Percentiles rank a stretch among this genome's conserved stretches.
These are phyloP conservation scores for Sebastes iracundus DNA, from an alignment of 2,797 vertebrate species.

Conservation along the genomic window DNA sequence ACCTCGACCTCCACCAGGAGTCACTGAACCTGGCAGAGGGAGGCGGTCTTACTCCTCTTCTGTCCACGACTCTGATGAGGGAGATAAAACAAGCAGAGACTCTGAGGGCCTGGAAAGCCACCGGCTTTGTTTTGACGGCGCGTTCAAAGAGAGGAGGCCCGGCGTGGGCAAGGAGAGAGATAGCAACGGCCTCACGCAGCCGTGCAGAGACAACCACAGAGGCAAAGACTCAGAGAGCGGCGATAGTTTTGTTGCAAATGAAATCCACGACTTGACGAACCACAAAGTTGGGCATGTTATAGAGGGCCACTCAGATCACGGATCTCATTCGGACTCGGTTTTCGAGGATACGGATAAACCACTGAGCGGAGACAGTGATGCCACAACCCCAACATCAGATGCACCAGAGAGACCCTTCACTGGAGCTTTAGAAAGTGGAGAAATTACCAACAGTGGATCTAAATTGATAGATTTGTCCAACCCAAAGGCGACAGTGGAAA, in stretches of 20 bases:
- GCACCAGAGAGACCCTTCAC: constrained; percentile 45
- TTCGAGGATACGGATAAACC: constrained; percentile 78
- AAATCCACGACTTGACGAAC: constrained; percentile 36
- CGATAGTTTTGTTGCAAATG: constrained; percentile 24
- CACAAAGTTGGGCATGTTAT: constrained; percentile 42
- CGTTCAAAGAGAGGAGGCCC: constrained; percentile 79
- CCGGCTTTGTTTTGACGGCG: constrained; percentile 63
- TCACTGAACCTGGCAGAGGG: constrained; percentile 51
- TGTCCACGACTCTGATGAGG: constrained; percentile 72
- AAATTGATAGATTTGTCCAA: constrained; percentile 44
- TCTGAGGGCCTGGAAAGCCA: constrained; percentile 48
- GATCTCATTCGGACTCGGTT: constrained; percentile 78
- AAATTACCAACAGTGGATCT: constrained; percentile 7
- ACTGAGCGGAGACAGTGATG: constrained; percentile 63
- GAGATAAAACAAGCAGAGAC: constrained; percentile 60
- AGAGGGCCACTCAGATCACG: constrained; percentile 74
- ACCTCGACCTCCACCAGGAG: constrained; percentile 51
- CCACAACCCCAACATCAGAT: constrained; percentile 62
- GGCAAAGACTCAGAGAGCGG: constrained; percentile 57
- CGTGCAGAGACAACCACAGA: constrained; percentile 50
- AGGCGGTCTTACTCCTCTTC: constrained; percentile 62
- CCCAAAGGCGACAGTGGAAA: constrained; percentile 37
- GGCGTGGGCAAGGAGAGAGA: constrained; percentile 83
- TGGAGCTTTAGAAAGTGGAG: constrained; percentile 34
- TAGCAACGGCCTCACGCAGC: constrained; percentile 51